Percentiles rank a stretch among this genome's conserved stretches.
These are phyloP conservation scores for Protophormia terraenovae DNA, from an alignment of 2,888 invertebrate genomes.

Conservation along the genomic window DNA sequence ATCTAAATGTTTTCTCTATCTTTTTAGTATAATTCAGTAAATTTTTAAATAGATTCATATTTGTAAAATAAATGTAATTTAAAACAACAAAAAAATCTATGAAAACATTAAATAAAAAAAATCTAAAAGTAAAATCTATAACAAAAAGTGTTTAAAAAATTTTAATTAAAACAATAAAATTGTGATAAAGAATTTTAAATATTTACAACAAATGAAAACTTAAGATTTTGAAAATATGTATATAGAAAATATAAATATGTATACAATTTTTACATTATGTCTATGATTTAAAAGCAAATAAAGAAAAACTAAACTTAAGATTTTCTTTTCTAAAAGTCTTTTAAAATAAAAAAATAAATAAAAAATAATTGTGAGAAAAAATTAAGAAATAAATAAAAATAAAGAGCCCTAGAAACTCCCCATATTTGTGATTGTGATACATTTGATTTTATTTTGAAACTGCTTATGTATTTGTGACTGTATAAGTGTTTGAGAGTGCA, in stretches of 20 bases:
- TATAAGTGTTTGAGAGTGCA: constrained; percentile 13
- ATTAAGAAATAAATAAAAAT: not conserved
- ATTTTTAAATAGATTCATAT: too few species aligned
- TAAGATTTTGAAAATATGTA: constrained; percentile 10
- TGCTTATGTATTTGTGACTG: not conserved
- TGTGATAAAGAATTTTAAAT: not conserved
- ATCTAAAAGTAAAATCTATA: too few species aligned
- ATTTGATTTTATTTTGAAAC: constrained; percentile 1
- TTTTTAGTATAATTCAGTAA: too few species aligned
- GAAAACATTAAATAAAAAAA: too few species aligned
- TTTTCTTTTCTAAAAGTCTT: constrained; percentile 42
- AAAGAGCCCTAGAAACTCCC: constrained; percentile 47
- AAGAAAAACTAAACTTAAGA: not conserved
- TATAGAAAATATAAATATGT: too few species aligned
- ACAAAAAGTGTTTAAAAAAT: not conserved
- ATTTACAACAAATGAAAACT: constrained; percentile 4
- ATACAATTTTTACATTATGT: too few species aligned
- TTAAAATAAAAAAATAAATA: constrained; percentile 18
- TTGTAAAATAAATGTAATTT: too few species aligned
- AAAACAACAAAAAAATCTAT: too few species aligned
- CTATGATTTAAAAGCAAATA: too few species aligned
- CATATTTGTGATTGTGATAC: constrained; percentile 43
- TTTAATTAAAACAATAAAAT: not conserved
- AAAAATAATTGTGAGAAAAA: constrained; percentile 49
- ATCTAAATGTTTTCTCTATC: too few species aligned